Evolutionary conservation across 1,140 invertebrate genomes (phyloP).

Genomic region (Zaprionus vittiger): DNA sequence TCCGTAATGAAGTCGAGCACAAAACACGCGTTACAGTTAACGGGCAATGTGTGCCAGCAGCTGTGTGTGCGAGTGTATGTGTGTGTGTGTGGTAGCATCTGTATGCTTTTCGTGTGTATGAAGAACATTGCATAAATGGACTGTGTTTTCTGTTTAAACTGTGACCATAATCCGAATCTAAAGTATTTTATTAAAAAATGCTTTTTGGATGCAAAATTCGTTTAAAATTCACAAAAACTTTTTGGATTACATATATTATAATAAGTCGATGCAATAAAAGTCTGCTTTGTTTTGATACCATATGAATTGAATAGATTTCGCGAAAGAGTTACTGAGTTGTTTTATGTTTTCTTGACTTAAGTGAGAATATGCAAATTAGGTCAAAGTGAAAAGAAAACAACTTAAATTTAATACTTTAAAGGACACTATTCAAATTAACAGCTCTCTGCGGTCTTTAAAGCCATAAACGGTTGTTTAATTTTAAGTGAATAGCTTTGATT

Average conservation of each 20-base stretch:
- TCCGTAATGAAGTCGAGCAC: slow-evolving; percentile 28
- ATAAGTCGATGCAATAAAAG: not conserved
- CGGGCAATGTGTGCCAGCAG: not conserved
- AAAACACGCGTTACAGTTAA: slow-evolving; percentile 7
- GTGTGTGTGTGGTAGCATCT: not conserved
- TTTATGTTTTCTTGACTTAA: not conserved
- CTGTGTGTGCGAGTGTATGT: slow-evolving; percentile 1
- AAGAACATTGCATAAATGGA: not conserved
- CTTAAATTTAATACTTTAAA: not conserved
- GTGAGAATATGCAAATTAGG: not conserved
- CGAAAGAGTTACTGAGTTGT: not conserved
- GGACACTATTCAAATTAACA: too few relatives aligned
- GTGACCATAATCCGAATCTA: not conserved
- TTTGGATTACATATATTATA: not conserved
- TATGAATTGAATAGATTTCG: too few relatives aligned
- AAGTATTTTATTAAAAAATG: not conserved
- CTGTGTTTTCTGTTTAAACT: not conserved
- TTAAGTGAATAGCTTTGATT: not conserved
- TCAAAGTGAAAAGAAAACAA: not conserved
- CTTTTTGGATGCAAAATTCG: not conserved
- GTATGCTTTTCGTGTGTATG: not conserved
- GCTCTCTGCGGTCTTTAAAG: too few relatives aligned
- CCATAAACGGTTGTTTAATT: too few relatives aligned
- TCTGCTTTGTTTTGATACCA: too few relatives aligned
- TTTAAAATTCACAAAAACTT: not conserved